Conservation (phyloP, 1,140 invertebrate genomes). For the Micrasema minimum region DNA sequence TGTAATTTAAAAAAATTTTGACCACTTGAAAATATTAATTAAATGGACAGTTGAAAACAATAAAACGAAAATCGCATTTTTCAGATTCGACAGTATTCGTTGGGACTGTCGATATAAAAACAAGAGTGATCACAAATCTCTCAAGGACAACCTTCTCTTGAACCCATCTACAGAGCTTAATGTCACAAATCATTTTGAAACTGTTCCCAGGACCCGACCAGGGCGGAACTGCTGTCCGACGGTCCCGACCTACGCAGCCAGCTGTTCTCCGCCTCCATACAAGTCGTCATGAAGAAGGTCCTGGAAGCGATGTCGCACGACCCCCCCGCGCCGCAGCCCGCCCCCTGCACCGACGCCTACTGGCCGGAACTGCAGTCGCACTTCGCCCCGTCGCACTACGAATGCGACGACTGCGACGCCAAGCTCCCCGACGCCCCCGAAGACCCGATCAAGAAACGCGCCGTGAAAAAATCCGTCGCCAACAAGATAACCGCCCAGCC, state of each 20-base stretch:
- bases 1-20: too few relatives aligned
- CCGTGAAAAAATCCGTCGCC: slow-evolving; percentile 37
- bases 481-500: slow-evolving; percentile 9
- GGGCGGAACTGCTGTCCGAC: too few relatives aligned
- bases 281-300: slow-evolving; percentile 31
- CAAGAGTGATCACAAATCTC: too few relatives aligned
- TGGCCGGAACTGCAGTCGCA: slow-evolving; percentile 37
- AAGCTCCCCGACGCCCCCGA: slow-evolving; percentile 12
- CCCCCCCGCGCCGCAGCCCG: slow-evolving; percentile 38
- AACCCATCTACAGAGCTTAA: too few relatives aligned
- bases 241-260: slow-evolving; percentile 20
- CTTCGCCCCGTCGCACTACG: slow-evolving; percentile 31
- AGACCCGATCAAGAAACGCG: slow-evolving; percentile 30
- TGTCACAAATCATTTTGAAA: too few relatives aligned
- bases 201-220: too few relatives aligned
- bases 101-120: too few relatives aligned
- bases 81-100: too few relatives aligned
- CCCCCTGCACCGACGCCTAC: slow-evolving; percentile 41
- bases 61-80: too few relatives aligned
- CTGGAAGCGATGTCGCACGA: slow-evolving; percentile 36
- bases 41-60: too few relatives aligned
- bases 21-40: too few relatives aligned
- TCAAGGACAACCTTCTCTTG: too few relatives aligned
- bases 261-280: slow-evolving; percentile 16
- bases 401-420: background rate